Conservation (phyloP, 2,888 invertebrate genomes). For the Petrolisthes manimaculis region DNA sequence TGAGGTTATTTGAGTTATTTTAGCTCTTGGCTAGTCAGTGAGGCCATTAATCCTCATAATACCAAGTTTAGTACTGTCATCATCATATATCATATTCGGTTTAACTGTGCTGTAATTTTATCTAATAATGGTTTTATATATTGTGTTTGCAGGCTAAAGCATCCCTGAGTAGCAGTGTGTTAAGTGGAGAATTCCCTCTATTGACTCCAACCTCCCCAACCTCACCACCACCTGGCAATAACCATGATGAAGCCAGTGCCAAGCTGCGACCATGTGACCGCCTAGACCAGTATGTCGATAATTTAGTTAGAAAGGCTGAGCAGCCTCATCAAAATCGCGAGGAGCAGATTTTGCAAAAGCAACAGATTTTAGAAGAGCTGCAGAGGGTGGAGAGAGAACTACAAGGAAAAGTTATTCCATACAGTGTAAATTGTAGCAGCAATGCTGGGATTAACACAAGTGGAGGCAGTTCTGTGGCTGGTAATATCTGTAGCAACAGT, state of each 20-base stretch:
- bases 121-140: neutral
- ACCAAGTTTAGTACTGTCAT: too few species aligned
- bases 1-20: too few species aligned
- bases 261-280: constrained; percentile 52
- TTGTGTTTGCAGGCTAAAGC: constrained; percentile 35
- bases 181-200: constrained; percentile 39
- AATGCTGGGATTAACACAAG: constrained; percentile 73
- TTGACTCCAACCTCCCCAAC: constrained; percentile 58
- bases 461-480: constrained; percentile 69
- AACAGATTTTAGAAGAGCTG: constrained; percentile 80
- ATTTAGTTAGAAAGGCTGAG: constrained; percentile 57
- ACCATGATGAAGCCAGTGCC: constrained; percentile 50
- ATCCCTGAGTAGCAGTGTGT: constrained; percentile 24
- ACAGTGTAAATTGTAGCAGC: constrained; percentile 71
- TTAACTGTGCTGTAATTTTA: too few species aligned
- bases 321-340: constrained; percentile 69
- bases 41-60: too few species aligned
- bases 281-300: constrained; percentile 59
- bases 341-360: constrained; percentile 78
- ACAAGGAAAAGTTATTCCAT: constrained; percentile 70
- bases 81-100: too few species aligned
- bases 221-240: constrained; percentile 53
- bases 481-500: constrained; percentile 27
- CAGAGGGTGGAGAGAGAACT: constrained; percentile 80
- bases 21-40: too few species aligned